A percentile compares a stretch with the other conserved stretches of the same genome.
phyloP scores from a whole-genome alignment of 2,113 vertebrate species.

The Symphodus melops region DNA sequence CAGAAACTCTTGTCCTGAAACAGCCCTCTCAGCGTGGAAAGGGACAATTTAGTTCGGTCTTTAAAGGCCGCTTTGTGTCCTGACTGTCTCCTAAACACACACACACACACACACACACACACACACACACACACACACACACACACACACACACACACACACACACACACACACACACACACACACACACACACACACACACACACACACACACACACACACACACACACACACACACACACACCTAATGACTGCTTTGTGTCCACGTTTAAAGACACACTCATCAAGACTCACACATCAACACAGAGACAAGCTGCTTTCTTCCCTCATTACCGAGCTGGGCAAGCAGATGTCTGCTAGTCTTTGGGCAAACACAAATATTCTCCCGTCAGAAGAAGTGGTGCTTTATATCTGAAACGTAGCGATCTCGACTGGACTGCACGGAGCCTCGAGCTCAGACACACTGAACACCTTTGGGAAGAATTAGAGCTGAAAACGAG shows the following conservation, averaged over 20 bases:
- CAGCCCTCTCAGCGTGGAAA: constrained; percentile 61
- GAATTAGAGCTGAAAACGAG: not conserved
- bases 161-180: constrained; percentile 46
- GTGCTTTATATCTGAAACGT: too few relatives aligned
- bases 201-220: constrained; percentile 49
- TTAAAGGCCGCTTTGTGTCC: constrained; percentile 77
- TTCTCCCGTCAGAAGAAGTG: too few relatives aligned
- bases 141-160: constrained; percentile 43
- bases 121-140: constrained; percentile 42
- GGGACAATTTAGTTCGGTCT: constrained; percentile 55
- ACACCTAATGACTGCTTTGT: constrained; percentile 72
- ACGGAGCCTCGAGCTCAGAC: not conserved
- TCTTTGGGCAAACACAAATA: too few relatives aligned
- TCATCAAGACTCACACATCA: constrained; percentile 57
- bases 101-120: constrained; percentile 39
- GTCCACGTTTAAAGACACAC: constrained; percentile 52
- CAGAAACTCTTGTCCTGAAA: constrained; percentile 38
- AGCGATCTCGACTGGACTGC: not conserved
- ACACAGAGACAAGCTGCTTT: constrained; percentile 71
- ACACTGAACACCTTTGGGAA: not conserved
- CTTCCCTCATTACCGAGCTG: constrained; percentile 74
- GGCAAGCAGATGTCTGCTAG: constrained; percentile 71
- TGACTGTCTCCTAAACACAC: constrained; percentile 56
- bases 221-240: constrained; percentile 48
- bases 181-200: constrained; percentile 52